These are phyloP conservation scores for Apamea monoglypha DNA, from an alignment of 2,888 invertebrate genomes.

Conservation along the genomic window DNA sequence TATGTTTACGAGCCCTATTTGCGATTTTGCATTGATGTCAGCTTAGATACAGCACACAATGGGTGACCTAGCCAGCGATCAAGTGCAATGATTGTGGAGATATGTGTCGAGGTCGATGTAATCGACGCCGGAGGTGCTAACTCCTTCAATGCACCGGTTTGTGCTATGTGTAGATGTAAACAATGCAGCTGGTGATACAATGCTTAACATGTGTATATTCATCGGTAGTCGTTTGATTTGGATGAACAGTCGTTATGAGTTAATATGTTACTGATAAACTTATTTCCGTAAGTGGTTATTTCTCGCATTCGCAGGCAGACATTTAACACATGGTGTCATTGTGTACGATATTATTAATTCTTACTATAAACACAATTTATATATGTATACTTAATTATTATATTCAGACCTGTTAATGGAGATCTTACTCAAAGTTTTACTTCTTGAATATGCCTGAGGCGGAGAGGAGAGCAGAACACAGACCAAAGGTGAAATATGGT, in stretches of 20 bases:
- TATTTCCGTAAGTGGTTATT: not conserved
- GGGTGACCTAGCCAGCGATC: slow-evolving; percentile 43
- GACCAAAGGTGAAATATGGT: not conserved
- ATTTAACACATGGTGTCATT: not conserved
- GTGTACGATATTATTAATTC: not conserved
- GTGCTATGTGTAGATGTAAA: slow-evolving; percentile 25
- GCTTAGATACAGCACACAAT: slow-evolving; percentile 26
- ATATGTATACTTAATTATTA: not conserved
- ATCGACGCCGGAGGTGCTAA: slow-evolving; percentile 28
- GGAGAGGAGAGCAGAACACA: not conserved
- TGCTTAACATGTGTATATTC: not conserved
- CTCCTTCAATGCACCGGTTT: slow-evolving; percentile 6
- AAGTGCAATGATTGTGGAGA: slow-evolving; percentile 48
- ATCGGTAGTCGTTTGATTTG: not conserved
- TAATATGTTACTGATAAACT: not conserved
- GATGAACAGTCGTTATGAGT: not conserved
- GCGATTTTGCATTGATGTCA: slow-evolving; percentile 20
- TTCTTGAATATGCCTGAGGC: not conserved
- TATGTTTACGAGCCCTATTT: slow-evolving; percentile 1
- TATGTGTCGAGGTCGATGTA: slow-evolving; percentile 45
- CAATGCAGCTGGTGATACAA: not conserved
- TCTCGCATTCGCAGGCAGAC: not conserved
- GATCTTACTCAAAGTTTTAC: not conserved
- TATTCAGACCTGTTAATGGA: not conserved
- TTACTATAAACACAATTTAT: not conserved